These are phyloP conservation scores for Automeris io DNA, from an alignment of 2,888 invertebrate genomes.

Conservation along the genomic window DNA sequence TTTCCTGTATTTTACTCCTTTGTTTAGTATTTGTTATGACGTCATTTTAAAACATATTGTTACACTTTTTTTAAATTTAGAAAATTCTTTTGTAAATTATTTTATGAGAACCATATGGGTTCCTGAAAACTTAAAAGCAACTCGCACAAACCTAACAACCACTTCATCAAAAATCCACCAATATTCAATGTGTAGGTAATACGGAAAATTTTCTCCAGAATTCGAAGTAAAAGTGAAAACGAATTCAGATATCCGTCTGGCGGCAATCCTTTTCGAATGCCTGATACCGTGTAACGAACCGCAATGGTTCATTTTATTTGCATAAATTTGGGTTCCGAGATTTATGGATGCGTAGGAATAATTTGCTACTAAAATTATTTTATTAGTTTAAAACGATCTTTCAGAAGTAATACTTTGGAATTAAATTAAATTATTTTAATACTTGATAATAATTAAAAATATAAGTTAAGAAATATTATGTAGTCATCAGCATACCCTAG, in stretches of 20 bases:
- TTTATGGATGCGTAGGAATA: slow-evolving; percentile 50
- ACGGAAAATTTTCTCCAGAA: not conserved
- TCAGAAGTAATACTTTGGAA: not conserved
- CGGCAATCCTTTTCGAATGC: slow-evolving; percentile 51
- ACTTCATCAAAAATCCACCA: not conserved
- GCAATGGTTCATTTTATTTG: slow-evolving; percentile 64
- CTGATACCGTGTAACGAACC: slow-evolving; percentile 66
- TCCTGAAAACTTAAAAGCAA: too few relatives aligned
- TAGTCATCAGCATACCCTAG: too few relatives aligned
- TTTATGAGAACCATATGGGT: too few relatives aligned
- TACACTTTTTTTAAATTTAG: too few relatives aligned
- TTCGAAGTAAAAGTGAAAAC: slow-evolving; percentile 41
- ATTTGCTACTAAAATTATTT: slow-evolving; percentile 14
- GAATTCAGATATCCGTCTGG: slow-evolving; percentile 41
- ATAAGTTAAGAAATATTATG: too few relatives aligned
- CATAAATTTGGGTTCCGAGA: slow-evolving; percentile 62
- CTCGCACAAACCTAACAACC: too few relatives aligned
- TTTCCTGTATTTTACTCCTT: too few relatives aligned
- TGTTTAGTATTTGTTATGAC: too few relatives aligned
- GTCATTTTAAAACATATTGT: too few relatives aligned
- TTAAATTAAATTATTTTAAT: too few relatives aligned
- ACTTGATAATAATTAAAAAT: too few relatives aligned
- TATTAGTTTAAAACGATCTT: slow-evolving; percentile 6
- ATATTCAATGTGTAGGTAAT: not conserved
- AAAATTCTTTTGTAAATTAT: too few relatives aligned